Percentiles rank a stretch among this genome's conserved stretches.
Evolutionary conservation across 2,888 invertebrate species (phyloP).

Genomic region (Minunthozetes semirufus): DNA sequence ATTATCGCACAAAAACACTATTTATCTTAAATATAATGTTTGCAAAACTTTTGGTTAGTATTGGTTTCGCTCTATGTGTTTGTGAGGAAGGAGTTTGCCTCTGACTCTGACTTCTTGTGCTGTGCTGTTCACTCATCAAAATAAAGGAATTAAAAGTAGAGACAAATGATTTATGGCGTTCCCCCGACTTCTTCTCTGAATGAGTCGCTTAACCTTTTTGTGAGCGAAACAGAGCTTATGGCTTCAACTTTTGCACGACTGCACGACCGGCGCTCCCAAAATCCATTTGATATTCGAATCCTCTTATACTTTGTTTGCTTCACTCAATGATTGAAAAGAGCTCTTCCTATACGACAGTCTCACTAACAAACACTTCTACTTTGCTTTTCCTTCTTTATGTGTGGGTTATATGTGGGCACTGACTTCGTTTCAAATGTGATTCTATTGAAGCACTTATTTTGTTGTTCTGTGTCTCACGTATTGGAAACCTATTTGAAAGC

Average conservation of each 20-base stretch:
- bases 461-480: slow-evolving; percentile 1
- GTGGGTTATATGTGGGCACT: background rate
- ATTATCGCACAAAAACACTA: background rate
- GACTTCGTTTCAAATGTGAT: background rate
- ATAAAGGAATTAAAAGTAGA: background rate
- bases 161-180: background rate
- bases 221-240: background rate
- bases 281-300: background rate
- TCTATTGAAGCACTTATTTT: background rate
- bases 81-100: too few relatives aligned
- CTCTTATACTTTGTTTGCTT: slow-evolving; percentile 27
- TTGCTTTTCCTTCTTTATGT: background rate
- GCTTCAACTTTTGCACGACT: slow-evolving; percentile 7
- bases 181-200: background rate
- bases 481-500: background rate
- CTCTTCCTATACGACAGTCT: background rate
- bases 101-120: background rate
- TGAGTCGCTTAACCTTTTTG: background rate
- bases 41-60: background rate
- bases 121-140: background rate
- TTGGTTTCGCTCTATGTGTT: background rate
- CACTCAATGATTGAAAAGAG: background rate
- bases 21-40: slow-evolving; percentile 2
- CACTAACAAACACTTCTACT: slow-evolving; percentile 8
- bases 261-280: background rate